Base-by-base conservation (phyloP, 2,888 invertebrate species). In the Lysandra bellargus region DNA sequence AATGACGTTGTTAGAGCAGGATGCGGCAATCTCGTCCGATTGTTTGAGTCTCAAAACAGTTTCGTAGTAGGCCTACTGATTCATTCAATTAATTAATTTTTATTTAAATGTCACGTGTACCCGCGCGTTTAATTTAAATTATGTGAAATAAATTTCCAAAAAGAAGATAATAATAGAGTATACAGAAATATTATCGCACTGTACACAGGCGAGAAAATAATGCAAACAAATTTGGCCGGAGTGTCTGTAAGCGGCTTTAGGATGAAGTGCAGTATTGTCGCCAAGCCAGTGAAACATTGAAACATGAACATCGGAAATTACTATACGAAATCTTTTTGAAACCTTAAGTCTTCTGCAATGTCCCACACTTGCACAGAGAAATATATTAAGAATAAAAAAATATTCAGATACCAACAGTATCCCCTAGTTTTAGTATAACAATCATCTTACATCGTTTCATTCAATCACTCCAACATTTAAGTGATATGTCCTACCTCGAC, bases 401-500 rank as follows among this genome's bases (percentile, higher is more conserved):
- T 44, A 44, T 9, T 7, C 9, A 44, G 9, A 44, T 44, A 2
- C 44, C 9, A 44, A 9, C 44, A 2, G 2, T 49, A 2, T 2
- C 49, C 9, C 9, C 49, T 49, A 49, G 49, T 49, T 9, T 49
- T 49, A 12, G 49, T 49, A 49, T 49, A 9, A 49, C 49, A 49
- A 9, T 49, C 2, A 49, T 9, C 49, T 49, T n/a, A 23, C 37
- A 44, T 44, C 44, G 23, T 74, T 23, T n/a, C 44, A 44, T 44
- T n/a, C 9, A 7, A n/a, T 44, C 17, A 7, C 40, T 7, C 40
- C 4, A 40, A 74, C 7, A 74, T 17, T 44, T 44, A n/a, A 23
- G 74, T n/a, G 6, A 4, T 73, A 73, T 40, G 53, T 33, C 83
- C 87, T 80, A 94, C 94, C 92, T 93, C 94, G 44, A 90, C 92